Conservation (phyloP, 1,140 invertebrate genomes). For the Halesus radiatus region DNA sequence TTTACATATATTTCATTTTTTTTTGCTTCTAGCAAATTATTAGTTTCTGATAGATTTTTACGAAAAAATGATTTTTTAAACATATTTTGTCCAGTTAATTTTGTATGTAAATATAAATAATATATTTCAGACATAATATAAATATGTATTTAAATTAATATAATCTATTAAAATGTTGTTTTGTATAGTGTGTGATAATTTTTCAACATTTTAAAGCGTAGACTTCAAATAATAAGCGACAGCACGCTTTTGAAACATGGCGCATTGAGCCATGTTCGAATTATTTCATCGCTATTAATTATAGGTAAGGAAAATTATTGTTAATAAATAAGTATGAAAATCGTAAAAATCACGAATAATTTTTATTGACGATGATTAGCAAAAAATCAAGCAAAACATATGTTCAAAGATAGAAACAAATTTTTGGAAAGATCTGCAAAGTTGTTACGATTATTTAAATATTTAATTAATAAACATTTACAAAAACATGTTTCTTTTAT, state of each 20-base stretch:
- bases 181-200: conserved; percentile 22
- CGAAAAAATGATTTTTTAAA: neutral
- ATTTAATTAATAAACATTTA: no score
- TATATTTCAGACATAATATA: neutral
- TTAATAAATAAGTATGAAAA: neutral
- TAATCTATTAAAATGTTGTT: conserved; percentile 3
- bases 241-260: neutral
- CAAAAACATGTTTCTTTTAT: no score
- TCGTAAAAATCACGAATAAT: neutral
- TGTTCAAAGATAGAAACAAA: no score
- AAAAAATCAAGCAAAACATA: no score
- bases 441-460: no score
- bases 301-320: neutral
- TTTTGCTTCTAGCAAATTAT: neutral
- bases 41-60: neutral
- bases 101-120: conserved; percentile 1
- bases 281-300: conserved; percentile 12
- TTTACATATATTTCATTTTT: conserved; percentile 8
- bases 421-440: no score
- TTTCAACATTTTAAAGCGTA: conserved; percentile 5
- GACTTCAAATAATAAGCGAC: neutral
- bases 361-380: neutral
- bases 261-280: neutral
- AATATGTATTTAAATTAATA: neutral
- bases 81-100: conserved; percentile 8